Evolutionary conservation across 2,797 vertebrate species (phyloP).

Genomic region (Gymnopithys bicolor): DNA sequence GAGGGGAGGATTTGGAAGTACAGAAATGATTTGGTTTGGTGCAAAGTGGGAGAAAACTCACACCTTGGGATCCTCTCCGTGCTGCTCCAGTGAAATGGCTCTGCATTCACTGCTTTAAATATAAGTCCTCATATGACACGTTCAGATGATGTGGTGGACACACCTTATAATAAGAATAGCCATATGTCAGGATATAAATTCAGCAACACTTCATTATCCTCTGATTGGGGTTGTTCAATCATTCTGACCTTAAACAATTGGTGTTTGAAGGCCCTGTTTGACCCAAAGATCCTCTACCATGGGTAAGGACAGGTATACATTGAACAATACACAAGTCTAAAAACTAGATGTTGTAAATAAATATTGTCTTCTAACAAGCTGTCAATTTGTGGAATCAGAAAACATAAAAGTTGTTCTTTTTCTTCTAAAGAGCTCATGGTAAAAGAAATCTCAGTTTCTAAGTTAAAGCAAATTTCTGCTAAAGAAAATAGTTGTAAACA

Average conservation of each 20-base stretch:
- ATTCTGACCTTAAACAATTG: neutral
- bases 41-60: neutral
- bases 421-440: neutral
- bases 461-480: neutral
- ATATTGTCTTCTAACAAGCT: neutral
- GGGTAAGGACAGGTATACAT: neutral
- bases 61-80: neutral
- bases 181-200: neutral
- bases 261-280: neutral
- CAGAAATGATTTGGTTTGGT: rapidly evolving
- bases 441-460: neutral
- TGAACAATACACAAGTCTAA: neutral
- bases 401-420: neutral
- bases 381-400: neutral
- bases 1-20: neutral
- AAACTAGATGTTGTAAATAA: neutral
- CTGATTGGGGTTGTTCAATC: neutral
- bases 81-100: neutral
- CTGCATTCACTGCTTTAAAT: neutral
- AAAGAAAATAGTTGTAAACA: neutral
- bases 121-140: neutral
- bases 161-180: neutral
- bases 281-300: neutral
- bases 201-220: neutral
- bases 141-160: neutral